A percentile compares a stretch with the other conserved stretches of the same genome.
phyloP scores from a whole-genome alignment of 1,140 invertebrate species.

The Ostrea edulis region DNA sequence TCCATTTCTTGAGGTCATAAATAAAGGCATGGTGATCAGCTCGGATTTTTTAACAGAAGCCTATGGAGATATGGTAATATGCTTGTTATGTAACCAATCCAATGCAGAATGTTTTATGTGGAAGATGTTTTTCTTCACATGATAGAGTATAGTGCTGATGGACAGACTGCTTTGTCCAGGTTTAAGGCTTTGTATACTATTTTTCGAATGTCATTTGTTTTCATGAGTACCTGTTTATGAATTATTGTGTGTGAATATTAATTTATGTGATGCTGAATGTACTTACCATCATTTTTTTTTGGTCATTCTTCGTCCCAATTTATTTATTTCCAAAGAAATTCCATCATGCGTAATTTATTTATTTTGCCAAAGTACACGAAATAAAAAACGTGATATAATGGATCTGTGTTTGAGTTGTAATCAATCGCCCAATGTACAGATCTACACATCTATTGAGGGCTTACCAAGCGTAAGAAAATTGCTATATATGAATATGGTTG shows the following conservation, averaged over 20 bases:
- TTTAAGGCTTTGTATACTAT: neutral
- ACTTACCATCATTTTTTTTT: neutral
- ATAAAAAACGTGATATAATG: neutral
- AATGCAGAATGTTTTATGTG: too few relatives aligned
- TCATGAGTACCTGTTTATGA: neutral
- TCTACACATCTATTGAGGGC: neutral
- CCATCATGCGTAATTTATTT: slow-evolving; percentile 23
- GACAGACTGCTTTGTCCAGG: neutral
- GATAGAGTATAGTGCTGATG: neutral
- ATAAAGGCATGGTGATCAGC: neutral
- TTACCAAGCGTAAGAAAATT: neutral
- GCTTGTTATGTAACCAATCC: too few relatives aligned
- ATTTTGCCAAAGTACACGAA: slow-evolving; percentile 13
- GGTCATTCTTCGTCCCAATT: neutral
- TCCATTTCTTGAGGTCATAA: neutral
- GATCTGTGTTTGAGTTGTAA: neutral
- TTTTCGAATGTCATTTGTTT: neutral
- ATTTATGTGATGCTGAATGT: slow-evolving; percentile 1
- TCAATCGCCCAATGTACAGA: neutral
- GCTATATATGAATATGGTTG: neutral
- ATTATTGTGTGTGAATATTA: neutral
- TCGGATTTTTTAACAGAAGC: neutral
- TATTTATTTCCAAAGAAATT: slow-evolving; percentile 35
- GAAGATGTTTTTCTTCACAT: too few relatives aligned
- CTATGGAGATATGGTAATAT: neutral